phyloP scores from a whole-genome alignment of 2,113 vertebrate genomes.

The Psittacula cyanocephala region DNA sequence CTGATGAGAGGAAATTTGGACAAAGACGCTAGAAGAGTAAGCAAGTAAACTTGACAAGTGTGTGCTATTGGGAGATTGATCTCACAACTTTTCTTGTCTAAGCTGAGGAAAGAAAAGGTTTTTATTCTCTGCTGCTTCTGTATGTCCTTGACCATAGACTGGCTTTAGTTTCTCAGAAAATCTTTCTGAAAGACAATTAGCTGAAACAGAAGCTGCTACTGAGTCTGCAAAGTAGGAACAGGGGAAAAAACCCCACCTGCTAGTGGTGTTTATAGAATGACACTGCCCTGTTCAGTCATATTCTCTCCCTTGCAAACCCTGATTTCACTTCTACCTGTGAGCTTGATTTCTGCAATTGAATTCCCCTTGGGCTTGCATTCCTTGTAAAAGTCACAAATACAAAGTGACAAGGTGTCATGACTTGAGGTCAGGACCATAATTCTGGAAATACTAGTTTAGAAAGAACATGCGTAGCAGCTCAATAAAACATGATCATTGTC shows the following conservation, averaged over 20 bases:
- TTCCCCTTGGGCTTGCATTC: not conserved
- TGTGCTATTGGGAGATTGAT: not conserved
- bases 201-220: not conserved
- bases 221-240: not conserved
- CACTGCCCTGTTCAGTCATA: not conserved
- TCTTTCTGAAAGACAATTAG: not conserved
- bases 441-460: not conserved
- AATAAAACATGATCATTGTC: not conserved
- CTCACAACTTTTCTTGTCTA: not conserved
- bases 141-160: accelerated
- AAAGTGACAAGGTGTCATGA: not conserved
- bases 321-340: not conserved
- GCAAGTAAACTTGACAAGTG: not conserved
- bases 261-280: not conserved
- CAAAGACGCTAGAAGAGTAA: not conserved
- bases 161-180: not conserved
- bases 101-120: not conserved
- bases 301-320: not conserved
- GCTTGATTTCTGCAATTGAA: not conserved
- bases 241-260: accelerated
- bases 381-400: not conserved
- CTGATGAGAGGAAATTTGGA: not conserved
- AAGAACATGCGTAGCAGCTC: not conserved
- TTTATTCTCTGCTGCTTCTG: not conserved
- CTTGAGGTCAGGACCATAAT: not conserved